A percentile compares a stretch with the other conserved stretches of the same genome.
Conservation (phyloP, 2,797 vertebrate species). For the Pogonophryne albipinna region DNA sequence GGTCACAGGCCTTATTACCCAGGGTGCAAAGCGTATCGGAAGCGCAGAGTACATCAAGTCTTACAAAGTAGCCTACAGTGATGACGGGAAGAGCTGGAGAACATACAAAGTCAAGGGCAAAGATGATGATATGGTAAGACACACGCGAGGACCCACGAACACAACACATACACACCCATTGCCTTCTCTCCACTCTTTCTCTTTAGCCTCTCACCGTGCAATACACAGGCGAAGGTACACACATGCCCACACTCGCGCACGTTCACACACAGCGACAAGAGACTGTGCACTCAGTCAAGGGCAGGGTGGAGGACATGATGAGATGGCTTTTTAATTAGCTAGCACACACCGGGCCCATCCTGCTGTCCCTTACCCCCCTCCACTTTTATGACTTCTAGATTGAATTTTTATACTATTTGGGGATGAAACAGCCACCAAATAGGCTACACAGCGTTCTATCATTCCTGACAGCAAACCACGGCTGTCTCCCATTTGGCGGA, state of each 20-base stretch:
- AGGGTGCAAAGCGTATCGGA: constrained; percentile 98
- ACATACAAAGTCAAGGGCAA: constrained; percentile 97
- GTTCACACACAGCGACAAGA: constrained; percentile 44
- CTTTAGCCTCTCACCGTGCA: constrained; percentile 20
- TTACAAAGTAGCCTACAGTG: constrained; percentile 98
- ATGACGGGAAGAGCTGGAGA: constrained; percentile 95
- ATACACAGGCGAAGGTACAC: constrained; percentile 40
- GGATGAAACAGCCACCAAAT: constrained; percentile 79
- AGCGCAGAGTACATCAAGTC: constrained; percentile 99
- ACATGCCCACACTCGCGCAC: constrained; percentile 25
- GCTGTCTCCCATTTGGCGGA: constrained; percentile 62
- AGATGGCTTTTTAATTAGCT: constrained; percentile 85
- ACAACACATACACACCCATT: constrained; percentile 1
- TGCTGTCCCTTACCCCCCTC: constrained; percentile 70
- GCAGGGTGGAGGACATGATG: constrained; percentile 79
- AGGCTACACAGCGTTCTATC: constrained; percentile 74
- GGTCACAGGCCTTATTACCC: constrained; percentile 97
- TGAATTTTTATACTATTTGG: constrained; percentile 84
- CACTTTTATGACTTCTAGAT: constrained; percentile 81
- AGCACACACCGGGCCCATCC: constrained; percentile 75
- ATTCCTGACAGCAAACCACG: constrained; percentile 75
- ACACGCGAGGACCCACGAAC: constrained; percentile 11
- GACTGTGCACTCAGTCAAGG: constrained; percentile 74
- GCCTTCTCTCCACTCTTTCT: constrained; percentile 35
- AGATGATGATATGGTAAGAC: constrained; percentile 94